Conservation (phyloP, 2,888 invertebrate species). For the Petrolisthes manimaculis region DNA sequence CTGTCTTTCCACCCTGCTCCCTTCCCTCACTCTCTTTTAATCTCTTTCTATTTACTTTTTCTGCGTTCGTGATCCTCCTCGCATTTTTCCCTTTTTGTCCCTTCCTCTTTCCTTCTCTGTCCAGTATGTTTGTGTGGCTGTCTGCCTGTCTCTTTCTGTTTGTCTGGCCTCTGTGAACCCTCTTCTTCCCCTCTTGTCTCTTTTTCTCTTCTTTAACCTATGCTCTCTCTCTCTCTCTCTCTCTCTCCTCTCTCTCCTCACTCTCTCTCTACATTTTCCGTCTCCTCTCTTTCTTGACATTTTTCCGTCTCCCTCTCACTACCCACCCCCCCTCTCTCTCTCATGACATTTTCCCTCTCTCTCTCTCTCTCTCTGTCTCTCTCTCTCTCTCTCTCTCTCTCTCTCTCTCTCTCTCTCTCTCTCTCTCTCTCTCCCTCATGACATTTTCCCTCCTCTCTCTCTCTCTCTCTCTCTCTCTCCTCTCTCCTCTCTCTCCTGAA, state of each 20-base stretch:
- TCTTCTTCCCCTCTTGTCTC: background rate
- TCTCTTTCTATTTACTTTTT: background rate
- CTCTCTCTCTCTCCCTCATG: background rate
- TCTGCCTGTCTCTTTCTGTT: too few species aligned
- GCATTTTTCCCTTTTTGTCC: background rate
- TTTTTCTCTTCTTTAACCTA: background rate
- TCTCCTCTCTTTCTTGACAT: background rate
- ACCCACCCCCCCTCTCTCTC: background rate
- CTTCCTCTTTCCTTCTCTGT: background rate
- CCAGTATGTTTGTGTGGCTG: background rate
- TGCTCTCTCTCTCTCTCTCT: background rate
- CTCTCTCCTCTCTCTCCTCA: background rate
- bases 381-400: slow-evolving; percentile 1
- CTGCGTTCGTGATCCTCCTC: too few species aligned
- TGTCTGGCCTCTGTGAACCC: background rate
- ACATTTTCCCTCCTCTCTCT: background rate
- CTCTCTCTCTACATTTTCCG: background rate
- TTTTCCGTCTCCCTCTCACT: background rate
- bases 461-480: background rate
- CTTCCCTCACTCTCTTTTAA: background rate
- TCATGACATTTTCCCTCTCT: background rate
- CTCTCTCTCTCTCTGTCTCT: background rate
- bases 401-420: background rate
- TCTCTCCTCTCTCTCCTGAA: background rate
- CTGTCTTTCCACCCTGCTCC: background rate